These are phyloP conservation scores for Erebia aethiops DNA, from an alignment of 2,888 invertebrate species.

Conservation along the genomic window DNA sequence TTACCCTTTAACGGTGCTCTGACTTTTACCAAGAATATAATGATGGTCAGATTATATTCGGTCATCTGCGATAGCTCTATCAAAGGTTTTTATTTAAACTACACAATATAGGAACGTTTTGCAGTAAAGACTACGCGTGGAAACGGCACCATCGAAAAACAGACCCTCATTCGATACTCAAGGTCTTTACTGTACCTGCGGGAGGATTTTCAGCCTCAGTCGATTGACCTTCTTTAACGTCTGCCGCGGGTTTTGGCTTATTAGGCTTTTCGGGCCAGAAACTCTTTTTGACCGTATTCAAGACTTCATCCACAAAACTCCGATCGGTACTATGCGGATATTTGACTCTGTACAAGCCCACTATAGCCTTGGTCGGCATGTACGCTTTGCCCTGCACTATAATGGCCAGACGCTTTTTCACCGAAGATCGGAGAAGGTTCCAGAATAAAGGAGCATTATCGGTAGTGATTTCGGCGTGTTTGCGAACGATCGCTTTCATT, in stretches of 20 bases:
- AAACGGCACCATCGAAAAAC: constrained; percentile 5
- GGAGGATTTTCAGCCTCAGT: constrained; percentile 20
- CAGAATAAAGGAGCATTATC: constrained; percentile 21
- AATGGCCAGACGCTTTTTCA: constrained; percentile 44
- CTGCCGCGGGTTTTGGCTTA: not conserved
- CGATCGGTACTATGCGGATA: constrained; percentile 44
- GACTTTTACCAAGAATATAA: not conserved
- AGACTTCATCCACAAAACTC: constrained; percentile 40
- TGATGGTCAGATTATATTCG: not conserved
- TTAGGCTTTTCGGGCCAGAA: constrained; percentile 20
- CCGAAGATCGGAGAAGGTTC: constrained; percentile 33
- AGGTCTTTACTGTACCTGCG: constrained; percentile 21
- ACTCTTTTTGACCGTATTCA: constrained; percentile 40
- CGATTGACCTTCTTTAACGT: not conserved
- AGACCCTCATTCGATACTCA: not conserved
- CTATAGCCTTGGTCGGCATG: constrained; percentile 34
- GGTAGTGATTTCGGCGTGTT: not conserved
- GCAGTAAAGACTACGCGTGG: not conserved
- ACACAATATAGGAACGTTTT: constrained; percentile 6
- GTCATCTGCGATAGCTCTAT: not conserved
- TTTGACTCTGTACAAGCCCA: constrained; percentile 42
- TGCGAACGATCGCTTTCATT: constrained; percentile 27
- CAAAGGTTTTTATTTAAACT: not conserved
- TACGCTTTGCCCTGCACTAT: constrained; percentile 38
- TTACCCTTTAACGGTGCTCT: not conserved